Conservation (phyloP, 2,888 invertebrate genomes). For the Cetonia aurata region DNA sequence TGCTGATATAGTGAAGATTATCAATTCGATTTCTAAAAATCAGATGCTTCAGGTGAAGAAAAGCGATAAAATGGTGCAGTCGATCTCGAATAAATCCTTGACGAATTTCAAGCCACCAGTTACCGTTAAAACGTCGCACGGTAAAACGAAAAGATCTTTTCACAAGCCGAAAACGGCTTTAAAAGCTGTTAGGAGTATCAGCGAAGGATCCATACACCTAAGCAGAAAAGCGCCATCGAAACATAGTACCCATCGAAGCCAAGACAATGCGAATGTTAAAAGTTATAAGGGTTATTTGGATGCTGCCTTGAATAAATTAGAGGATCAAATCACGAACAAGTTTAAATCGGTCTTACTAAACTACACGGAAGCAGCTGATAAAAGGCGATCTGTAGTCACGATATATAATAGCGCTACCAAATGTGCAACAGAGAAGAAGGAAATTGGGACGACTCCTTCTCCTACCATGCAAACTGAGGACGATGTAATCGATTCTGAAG, state of each 20-base stretch:
- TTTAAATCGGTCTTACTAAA: conserved; percentile 7
- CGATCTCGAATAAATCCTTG: conserved; percentile 14
- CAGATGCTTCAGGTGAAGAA: neutral
- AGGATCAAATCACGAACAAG: conserved; percentile 22
- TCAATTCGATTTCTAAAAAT: neutral
- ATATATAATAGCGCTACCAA: conserved; percentile 12
- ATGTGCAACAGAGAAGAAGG: neutral
- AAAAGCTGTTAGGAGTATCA: conserved; percentile 24
- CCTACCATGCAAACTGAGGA: conserved; percentile 11
- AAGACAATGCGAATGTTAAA: neutral
- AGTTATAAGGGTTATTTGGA: neutral
- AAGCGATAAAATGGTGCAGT: conserved; percentile 13
- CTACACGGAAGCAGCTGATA: neutral
- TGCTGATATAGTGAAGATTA: conserved; percentile 3
- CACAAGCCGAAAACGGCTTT: neutral
- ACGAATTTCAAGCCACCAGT: neutral
- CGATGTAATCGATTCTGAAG: conserved; percentile 29
- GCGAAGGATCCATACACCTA: conserved; percentile 26
- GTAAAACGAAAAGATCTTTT: neutral
- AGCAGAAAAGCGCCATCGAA: neutral
- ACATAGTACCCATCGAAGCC: neutral
- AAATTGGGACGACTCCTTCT: conserved; percentile 9
- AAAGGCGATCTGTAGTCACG: neutral
- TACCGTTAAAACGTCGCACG: neutral
- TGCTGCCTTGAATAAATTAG: conserved; percentile 23